Evolutionary conservation across 2,113 vertebrate species (phyloP).

Genomic region (Rutilus rutilus): DNA sequence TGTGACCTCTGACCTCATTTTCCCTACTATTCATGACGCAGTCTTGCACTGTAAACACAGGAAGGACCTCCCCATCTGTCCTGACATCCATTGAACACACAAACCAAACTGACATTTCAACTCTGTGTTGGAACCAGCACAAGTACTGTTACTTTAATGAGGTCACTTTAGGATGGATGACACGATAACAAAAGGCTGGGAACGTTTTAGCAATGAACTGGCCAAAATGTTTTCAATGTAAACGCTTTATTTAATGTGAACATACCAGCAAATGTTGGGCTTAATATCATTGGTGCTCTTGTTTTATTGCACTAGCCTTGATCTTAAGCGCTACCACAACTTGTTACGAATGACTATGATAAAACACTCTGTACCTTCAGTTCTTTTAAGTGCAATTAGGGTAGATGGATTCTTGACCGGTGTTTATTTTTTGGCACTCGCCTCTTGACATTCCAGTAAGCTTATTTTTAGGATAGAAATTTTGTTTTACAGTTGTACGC

Average conservation of each 20-base stretch:
- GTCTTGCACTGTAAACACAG: conserved; percentile 79
- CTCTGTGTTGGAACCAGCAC: background rate
- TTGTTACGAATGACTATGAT: background rate
- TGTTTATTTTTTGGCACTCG: background rate
- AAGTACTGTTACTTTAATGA: background rate
- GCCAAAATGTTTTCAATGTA: background rate
- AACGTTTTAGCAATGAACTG: background rate
- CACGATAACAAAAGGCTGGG: background rate
- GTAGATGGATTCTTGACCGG: background rate
- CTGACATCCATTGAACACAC: background rate
- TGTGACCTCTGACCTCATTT: conserved; percentile 77
- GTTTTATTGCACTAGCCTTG: background rate
- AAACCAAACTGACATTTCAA: conserved; percentile 5
- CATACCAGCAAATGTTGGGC: background rate
- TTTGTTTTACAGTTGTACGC: background rate
- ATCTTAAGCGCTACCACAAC: background rate
- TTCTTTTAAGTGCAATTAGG: conserved; percentile 42
- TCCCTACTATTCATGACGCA: conserved; percentile 89
- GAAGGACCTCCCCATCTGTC: background rate
- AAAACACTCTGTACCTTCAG: conserved; percentile 11
- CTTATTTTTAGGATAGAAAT: conserved; percentile 4
- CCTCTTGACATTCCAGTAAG: conserved; percentile 33
- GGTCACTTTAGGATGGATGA: background rate
- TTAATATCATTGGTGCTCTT: background rate
- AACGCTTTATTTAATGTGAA: background rate